These are phyloP conservation scores for Mirza zaza DNA, from an alignment of 2,113 vertebrate species.

Conservation along the genomic window DNA sequence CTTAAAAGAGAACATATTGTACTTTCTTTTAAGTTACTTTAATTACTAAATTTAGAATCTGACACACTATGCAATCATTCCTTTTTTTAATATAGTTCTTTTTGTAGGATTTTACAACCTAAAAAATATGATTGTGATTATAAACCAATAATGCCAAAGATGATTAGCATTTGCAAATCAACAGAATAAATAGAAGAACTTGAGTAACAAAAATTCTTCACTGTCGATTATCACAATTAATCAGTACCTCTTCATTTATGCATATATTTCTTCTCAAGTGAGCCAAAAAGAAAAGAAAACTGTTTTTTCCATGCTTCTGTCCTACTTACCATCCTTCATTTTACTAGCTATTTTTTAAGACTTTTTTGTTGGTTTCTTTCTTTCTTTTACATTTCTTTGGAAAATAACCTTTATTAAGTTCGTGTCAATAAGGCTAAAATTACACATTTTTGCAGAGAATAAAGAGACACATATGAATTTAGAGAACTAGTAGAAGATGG, in stretches of 20 bases:
- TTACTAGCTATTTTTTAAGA: not conserved
- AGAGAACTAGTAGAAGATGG: not conserved
- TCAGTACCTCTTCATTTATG: slow-evolving; percentile 33
- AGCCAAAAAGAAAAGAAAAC: not conserved
- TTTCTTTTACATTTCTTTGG: not conserved
- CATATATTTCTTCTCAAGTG: not conserved
- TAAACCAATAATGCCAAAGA: slow-evolving; percentile 39
- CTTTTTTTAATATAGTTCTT: not conserved
- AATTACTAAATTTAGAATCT: not conserved
- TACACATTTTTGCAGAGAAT: not conserved
- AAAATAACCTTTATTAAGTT: not conserved
- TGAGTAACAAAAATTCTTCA: slow-evolving; percentile 13
- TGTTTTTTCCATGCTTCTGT: not conserved
- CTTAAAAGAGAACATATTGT: not conserved
- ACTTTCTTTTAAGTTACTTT: slow-evolving; percentile 26
- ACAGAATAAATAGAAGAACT: not conserved
- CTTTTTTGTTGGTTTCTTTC: not conserved
- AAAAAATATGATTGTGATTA: not conserved
- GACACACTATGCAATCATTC: not conserved
- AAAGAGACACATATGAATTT: not conserved
- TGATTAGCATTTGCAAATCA: slow-evolving; percentile 38
- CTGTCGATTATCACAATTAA: slow-evolving; percentile 1
- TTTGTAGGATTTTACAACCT: not conserved
- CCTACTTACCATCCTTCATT: not conserved
- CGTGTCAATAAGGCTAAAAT: not conserved